These are phyloP conservation scores for Brachyptera risi DNA, from an alignment of 2,888 invertebrate genomes.

Conservation along the genomic window DNA sequence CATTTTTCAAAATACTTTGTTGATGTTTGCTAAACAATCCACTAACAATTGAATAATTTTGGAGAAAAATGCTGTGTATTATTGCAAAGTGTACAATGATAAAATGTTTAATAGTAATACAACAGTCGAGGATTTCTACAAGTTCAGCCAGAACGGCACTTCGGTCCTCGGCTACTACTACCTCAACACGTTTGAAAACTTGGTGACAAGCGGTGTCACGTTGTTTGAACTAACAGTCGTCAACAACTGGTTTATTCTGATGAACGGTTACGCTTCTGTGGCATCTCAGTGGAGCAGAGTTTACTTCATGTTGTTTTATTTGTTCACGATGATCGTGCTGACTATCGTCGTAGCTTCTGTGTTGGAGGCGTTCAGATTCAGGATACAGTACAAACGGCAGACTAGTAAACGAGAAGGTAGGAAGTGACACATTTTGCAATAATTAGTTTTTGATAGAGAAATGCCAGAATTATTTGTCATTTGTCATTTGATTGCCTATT, in stretches of 20 bases:
- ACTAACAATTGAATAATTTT: too few relatives aligned
- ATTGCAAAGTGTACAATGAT: background rate
- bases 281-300: constrained; percentile 67
- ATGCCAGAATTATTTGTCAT: too few relatives aligned
- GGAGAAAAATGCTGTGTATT: too few relatives aligned
- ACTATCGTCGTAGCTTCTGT: constrained; percentile 88
- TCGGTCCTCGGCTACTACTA: constrained; percentile 79
- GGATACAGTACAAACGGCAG: constrained; percentile 80
- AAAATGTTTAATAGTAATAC: constrained; percentile 64
- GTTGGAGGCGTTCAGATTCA: constrained; percentile 80
- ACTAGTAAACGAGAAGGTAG: constrained; percentile 72
- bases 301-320: constrained; percentile 86
- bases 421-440: too few relatives aligned
- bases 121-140: constrained; percentile 80
- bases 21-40: too few relatives aligned
- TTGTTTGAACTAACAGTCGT: constrained; percentile 86
- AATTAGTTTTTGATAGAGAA: too few relatives aligned
- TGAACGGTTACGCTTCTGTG: constrained; percentile 77
- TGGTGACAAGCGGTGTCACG: constrained; percentile 73
- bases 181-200: constrained; percentile 78
- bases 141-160: constrained; percentile 58
- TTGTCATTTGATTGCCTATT: too few relatives aligned
- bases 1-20: too few relatives aligned
- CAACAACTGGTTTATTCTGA: constrained; percentile 89
- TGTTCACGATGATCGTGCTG: constrained; percentile 87